These are phyloP conservation scores for Falco berigora DNA, from an alignment of 2,797 vertebrate genomes.

Conservation along the genomic window DNA sequence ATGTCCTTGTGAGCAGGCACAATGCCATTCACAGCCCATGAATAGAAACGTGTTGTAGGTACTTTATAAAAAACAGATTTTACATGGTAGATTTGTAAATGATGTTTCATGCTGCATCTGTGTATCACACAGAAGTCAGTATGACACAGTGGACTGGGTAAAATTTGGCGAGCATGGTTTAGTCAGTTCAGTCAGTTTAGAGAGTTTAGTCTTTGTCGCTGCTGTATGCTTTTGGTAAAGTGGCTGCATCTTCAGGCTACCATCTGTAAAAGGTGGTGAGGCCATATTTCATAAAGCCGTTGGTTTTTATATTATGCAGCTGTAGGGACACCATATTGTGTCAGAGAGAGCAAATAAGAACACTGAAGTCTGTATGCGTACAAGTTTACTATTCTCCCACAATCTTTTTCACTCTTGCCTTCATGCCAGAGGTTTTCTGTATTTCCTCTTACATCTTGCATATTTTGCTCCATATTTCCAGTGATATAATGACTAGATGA, in stretches of 20 bases:
- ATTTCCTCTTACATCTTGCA: background rate
- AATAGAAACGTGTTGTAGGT: background rate
- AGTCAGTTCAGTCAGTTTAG: too few species aligned
- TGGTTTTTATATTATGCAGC: background rate
- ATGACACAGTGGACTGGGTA: background rate
- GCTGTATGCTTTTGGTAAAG: background rate
- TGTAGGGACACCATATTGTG: background rate
- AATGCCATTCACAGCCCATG: background rate
- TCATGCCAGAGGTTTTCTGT: background rate
- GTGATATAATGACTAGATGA: background rate
- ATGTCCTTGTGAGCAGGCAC: conserved; percentile 23
- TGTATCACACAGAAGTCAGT: accelerated
- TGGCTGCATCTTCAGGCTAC: background rate
- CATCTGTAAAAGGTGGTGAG: background rate
- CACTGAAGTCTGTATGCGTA: background rate
- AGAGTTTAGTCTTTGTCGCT: background rate
- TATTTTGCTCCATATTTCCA: background rate
- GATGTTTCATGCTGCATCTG: background rate
- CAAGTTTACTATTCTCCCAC: background rate
- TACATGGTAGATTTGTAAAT: accelerated
- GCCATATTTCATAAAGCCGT: background rate
- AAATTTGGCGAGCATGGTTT: background rate
- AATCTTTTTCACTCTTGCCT: background rate
- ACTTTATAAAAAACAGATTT: background rate
- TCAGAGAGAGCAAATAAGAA: background rate